Percentiles rank a stretch among this genome's conserved stretches.
Conservation (phyloP, 1,140 invertebrate genomes). For the Dinoponera quadriceps region DNA sequence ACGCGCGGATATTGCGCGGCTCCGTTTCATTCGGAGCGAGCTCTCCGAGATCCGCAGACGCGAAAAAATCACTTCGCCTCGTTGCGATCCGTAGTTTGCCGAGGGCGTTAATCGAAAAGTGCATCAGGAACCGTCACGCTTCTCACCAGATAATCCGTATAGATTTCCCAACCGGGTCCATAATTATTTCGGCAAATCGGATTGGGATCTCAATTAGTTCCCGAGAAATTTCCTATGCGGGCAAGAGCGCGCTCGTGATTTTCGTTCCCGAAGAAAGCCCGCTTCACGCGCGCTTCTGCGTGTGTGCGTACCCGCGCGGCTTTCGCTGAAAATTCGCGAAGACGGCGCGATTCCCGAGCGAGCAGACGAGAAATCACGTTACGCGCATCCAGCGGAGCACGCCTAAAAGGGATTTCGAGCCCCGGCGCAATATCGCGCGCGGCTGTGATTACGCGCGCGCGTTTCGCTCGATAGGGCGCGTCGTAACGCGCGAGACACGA, state of each 20-base stretch:
- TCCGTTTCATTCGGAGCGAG: background rate
- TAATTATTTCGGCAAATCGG: too few relatives aligned
- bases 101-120: too few relatives aligned
- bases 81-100: too few relatives aligned
- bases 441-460: slow-evolving; percentile 10
- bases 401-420: slow-evolving; percentile 29
- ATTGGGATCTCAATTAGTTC: too few relatives aligned
- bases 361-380: slow-evolving; percentile 14
- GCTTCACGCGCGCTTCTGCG: background rate
- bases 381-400: slow-evolving; percentile 18
- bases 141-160: too few relatives aligned
- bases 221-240: too few relatives aligned
- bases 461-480: slow-evolving; percentile 57
- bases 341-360: background rate
- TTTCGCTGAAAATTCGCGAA: background rate
- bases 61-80: too few relatives aligned
- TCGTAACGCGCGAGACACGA: slow-evolving; percentile 58
- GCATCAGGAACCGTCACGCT: too few relatives aligned
- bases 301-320: too few relatives aligned
- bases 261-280: background rate
- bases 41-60: background rate
- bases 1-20: background rate
- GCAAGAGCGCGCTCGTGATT: background rate
- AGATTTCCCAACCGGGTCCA: too few relatives aligned
- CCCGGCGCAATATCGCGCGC: slow-evolving; percentile 3